Conservation (phyloP, 2,888 invertebrate species). For the Zele albiditarsus region DNA sequence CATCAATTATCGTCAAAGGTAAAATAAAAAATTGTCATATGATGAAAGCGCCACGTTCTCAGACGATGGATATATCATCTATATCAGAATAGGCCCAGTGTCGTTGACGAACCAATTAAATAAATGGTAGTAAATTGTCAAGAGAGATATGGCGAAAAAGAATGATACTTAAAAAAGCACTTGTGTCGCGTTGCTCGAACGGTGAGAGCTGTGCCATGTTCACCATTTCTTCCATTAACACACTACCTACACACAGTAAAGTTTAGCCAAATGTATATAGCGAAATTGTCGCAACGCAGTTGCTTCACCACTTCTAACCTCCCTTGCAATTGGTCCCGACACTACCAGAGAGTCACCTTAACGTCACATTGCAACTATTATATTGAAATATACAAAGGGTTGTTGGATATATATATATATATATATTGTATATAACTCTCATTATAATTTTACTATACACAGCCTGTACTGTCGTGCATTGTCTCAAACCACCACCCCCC, state of each 20-base stretch:
- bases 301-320: constrained; percentile 51
- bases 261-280: constrained; percentile 43
- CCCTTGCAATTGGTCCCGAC: constrained; percentile 25
- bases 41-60: constrained; percentile 4
- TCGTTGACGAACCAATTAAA: constrained; percentile 61
- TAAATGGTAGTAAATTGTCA: constrained; percentile 59
- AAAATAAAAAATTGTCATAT: constrained; percentile 10
- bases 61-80: constrained; percentile 51
- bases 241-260: constrained; percentile 45
- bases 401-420: constrained; percentile 9
- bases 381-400: constrained; percentile 59
- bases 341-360: constrained; percentile 27
- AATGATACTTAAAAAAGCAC: not conserved
- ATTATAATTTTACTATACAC: constrained; percentile 44
- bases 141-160: constrained; percentile 9
- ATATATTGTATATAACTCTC: constrained; percentile 56
- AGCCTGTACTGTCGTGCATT: constrained; percentile 39
- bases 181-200: constrained; percentile 20
- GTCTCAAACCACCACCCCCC: constrained; percentile 17
- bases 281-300: constrained; percentile 9
- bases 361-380: constrained; percentile 55
- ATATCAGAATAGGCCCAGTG: constrained; percentile 45
- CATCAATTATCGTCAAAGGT: constrained; percentile 32
- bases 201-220: not conserved
- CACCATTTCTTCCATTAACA: constrained; percentile 59